phyloP scores from a whole-genome alignment of 1,140 invertebrate genomes.

The Saccostrea echinata region DNA sequence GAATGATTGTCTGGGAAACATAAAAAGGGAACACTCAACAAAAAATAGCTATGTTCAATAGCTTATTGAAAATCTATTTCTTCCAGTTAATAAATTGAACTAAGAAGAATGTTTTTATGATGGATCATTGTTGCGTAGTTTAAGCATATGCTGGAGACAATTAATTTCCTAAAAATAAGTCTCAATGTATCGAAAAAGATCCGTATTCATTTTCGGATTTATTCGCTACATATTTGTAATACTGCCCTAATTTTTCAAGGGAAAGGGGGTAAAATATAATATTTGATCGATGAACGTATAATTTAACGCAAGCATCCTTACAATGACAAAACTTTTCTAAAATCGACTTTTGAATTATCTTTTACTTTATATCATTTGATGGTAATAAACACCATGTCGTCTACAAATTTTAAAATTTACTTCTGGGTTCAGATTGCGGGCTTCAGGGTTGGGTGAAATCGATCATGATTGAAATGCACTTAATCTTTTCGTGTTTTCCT shows the following conservation, averaged over 20 bases:
- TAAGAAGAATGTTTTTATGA: neutral
- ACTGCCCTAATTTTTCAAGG: neutral
- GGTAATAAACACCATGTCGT: no score
- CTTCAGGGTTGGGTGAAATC: no score
- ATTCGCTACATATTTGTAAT: neutral
- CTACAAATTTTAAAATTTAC: no score
- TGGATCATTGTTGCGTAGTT: neutral
- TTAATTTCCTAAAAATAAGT: constrained; percentile 1
- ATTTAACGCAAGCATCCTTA: no score
- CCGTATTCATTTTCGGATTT: neutral
- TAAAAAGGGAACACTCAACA: neutral
- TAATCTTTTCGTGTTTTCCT: no score
- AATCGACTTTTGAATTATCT: no score
- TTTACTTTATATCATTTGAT: no score
- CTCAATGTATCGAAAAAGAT: neutral
- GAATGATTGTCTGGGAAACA: constrained; percentile 7
- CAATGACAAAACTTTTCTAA: no score
- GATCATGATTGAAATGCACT: no score
- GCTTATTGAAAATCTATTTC: neutral
- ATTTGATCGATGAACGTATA: no score
- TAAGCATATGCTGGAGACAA: neutral
- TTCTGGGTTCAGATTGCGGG: no score
- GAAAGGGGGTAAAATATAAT: neutral
- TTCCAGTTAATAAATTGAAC: neutral
- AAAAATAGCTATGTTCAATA: constrained; percentile 12